A percentile compares a stretch with the other conserved stretches of the same genome.
Evolutionary conservation across 2,888 invertebrate genomes (phyloP).

Genomic region (Archips xylosteana): DNA sequence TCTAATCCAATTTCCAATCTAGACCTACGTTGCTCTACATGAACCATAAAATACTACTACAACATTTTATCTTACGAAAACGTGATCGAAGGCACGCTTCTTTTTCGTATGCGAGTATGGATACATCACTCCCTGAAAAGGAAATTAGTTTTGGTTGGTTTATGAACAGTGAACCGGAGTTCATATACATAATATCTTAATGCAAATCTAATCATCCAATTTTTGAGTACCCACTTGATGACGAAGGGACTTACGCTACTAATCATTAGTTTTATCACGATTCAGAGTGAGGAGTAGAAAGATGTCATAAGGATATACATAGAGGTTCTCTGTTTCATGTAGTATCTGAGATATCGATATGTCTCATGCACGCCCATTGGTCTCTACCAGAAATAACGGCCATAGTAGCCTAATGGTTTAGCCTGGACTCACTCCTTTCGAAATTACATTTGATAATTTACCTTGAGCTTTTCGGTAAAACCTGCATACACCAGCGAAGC

Average conservation of each 20-base stretch:
- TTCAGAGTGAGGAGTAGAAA: not conserved
- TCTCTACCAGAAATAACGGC: no score
- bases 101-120: constrained; percentile 79
- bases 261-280: not conserved
- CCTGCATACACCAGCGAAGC: no score
- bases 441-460: no score
- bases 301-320: no score
- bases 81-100: constrained; percentile 66
- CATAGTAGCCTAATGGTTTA: no score
- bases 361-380: not conserved
- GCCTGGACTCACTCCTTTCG: no score
- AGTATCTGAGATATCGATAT: not conserved
- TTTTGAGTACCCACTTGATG: not conserved
- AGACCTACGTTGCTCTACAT: not conserved
- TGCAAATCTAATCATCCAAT: not conserved
- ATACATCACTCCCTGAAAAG: constrained; percentile 77
- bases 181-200: not conserved
- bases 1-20: no score
- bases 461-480: no score
- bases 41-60: not conserved
- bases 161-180: not conserved
- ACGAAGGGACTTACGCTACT: not conserved
- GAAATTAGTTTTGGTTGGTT: constrained; percentile 21
- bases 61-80: constrained; percentile 66
- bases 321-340: not conserved